Percentiles rank a stretch among this genome's conserved stretches.
Evolutionary conservation across 2,113 vertebrate species (phyloP).

Genomic region (Solea senegalensis): DNA sequence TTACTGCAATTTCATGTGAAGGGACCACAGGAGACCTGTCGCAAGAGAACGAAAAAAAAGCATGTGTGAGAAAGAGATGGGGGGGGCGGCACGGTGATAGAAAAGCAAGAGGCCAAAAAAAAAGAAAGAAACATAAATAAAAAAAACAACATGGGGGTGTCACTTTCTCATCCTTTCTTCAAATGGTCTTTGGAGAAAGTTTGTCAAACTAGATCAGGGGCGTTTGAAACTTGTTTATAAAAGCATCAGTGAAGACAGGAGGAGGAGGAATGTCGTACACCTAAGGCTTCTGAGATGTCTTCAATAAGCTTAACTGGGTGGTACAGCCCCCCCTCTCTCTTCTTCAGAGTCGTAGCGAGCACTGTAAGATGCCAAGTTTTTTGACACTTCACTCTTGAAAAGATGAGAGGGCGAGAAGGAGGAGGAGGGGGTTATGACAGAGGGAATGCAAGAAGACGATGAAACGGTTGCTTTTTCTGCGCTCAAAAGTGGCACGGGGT

Average conservation of each 20-base stretch:
- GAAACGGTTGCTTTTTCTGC: conserved; percentile 49
- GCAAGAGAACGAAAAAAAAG: conserved; percentile 41
- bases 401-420: conserved; percentile 45
- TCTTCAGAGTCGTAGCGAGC: conserved; percentile 66
- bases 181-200: conserved; percentile 83
- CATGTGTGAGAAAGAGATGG: conserved; percentile 13
- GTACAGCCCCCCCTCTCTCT: conserved; percentile 59
- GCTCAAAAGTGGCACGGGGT: conserved; percentile 49
- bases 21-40: conserved; percentile 79
- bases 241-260: conserved; percentile 71
- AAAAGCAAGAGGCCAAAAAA: conserved; percentile 58
- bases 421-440: conserved; percentile 13
- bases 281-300: conserved; percentile 77
- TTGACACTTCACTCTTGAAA: conserved; percentile 73
- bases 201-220: conserved; percentile 84
- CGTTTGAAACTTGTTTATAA: conserved; percentile 81
- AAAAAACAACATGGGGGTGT: conserved; percentile 70
- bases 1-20: conserved; percentile 70
- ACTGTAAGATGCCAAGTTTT: conserved; percentile 76
- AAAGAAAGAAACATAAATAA: conserved; percentile 20
- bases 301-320: conserved; percentile 78
- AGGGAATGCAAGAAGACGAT: conserved; percentile 42
- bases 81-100: conserved; percentile 63
- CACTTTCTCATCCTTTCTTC: conserved; percentile 78
- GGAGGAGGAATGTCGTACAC: conserved; percentile 75